Base-by-base conservation (phyloP, 2,888 invertebrate species). In the Petrolisthes cinctipes region DNA sequence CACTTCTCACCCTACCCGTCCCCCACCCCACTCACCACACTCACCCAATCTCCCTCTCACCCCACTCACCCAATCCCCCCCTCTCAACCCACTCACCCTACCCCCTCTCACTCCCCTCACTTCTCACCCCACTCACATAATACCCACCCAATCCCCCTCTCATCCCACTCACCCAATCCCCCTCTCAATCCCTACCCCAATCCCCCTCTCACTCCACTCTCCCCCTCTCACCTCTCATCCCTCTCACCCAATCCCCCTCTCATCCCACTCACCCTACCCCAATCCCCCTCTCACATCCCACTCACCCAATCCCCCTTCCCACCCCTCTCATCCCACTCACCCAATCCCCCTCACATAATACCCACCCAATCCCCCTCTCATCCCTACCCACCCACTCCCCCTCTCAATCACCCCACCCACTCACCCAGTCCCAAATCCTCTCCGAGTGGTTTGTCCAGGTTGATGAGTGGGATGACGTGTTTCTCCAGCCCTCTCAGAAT, bases 401-500 rank as follows among this genome's bases (percentile, higher is more conserved):
- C 61, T 11, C 61, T 57, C 14, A 0, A 14, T 14, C 61, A 75
- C 7, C 66, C 54, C 73, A n/a, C 23, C 4, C 17, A 88, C 90
- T 83, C 56, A 89, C 90, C 89, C 14, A 90, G 85, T 7, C 88
- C 86, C 66, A 90, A 76, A 11, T 83, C 85, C 80, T 86, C 83
- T 0, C 89, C 89, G 2, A 90, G 71, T 4, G 20, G 14, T 66
- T 90, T 86, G 61, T 90, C 90, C 14, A 90, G 84, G 56, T 90
- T 86, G 5, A 87, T 86, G 11, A 90, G 81, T 5, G 90, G 90
- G 17, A 86, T 84, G 4, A 90, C 89, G 37, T 90, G 90, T 54
- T 87, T 89, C 85, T 90, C 90, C 53, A 90, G 66, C 14, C 90
- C 90, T 20, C 82, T 82, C 14, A 90, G 83, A 17, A 90, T 89